Evolutionary conservation across 2,888 invertebrate species (phyloP), one percentile per base, ranked within the genome.

Genomic region (Acronicta psi): DNA sequence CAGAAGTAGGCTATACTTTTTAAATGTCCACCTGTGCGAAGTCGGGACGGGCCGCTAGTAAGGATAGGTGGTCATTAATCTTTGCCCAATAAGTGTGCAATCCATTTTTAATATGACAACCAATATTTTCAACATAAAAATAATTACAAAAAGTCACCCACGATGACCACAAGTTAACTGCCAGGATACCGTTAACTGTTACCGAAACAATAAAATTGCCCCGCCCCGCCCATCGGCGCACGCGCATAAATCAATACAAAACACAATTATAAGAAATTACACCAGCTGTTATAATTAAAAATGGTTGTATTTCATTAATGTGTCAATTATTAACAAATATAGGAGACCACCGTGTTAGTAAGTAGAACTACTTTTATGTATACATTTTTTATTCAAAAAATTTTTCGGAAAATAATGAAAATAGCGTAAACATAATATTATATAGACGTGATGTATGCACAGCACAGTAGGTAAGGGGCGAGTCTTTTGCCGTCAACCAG

Each of bases 181-280:
- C 14, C 46, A 41, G 53, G 36, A 53, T 79, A 79, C 85, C 81
- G 85, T 84, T 88, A 85, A 66, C 75, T 74, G 77, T 71, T 80
- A 79, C 77, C 79, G 83, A 82, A 89, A 92, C 92, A 92, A 92
- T 90, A 89, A 91, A 91, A 90, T 89, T 87, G 86, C 80, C 74
- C 71, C 77, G 81, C 70, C 78, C 86, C 82, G 77, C 87, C 86
- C 87, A 85, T 83, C 66, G 75, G 70, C 66, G 74, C 69, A 56
- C 54, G 68, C 72, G 75, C 80, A 91, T 93, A 92, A 91, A 93
- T 92, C 92, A 91, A 83, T 73, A 83, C 80, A 85, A 85, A 87
- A 84, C 84, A 91, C 89, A 91, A 92, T 93, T 91, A 92, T 82
- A 85, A 79, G 81, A 88, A 86, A 90, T 91, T 88, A 92, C 85